Conservation (phyloP, 1,140 invertebrate species). For the Lucilia cuprina region DNA sequence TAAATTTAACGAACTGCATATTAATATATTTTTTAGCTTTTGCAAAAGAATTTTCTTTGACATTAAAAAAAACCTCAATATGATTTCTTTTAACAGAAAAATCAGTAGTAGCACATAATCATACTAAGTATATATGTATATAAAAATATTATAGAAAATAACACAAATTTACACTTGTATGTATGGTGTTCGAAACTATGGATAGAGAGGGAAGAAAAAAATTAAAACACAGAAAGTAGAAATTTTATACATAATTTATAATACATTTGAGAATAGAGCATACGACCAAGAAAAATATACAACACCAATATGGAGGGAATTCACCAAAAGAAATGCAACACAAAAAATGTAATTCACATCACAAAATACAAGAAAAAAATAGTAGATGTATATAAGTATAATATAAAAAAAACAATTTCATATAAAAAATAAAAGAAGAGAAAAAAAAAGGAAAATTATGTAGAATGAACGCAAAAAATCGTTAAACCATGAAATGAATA, state of each 20-base stretch:
- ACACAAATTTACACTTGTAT: too few species aligned
- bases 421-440: not conserved
- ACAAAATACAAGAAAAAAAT: not conserved
- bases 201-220: not conserved
- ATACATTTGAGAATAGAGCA: not conserved
- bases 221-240: not conserved
- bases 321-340: not conserved
- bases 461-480: not conserved
- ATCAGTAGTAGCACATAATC: too few species aligned
- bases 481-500: conserved; percentile 1
- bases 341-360: not conserved
- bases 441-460: not conserved
- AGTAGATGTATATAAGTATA: too few species aligned
- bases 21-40: too few species aligned
- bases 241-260: not conserved
- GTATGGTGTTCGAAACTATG: too few species aligned
- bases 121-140: too few species aligned
- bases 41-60: too few species aligned
- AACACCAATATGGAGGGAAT: not conserved
- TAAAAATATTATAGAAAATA: too few species aligned
- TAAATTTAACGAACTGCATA: too few species aligned
- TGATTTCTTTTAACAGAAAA: too few species aligned
- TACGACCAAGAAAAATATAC: not conserved
- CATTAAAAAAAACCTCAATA: too few species aligned
- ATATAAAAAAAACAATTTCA: not conserved